Evolutionary conservation across 1,140 invertebrate genomes (phyloP), one percentile per base, ranked within the genome.

Genomic region (Dendroctonus valens): DNA sequence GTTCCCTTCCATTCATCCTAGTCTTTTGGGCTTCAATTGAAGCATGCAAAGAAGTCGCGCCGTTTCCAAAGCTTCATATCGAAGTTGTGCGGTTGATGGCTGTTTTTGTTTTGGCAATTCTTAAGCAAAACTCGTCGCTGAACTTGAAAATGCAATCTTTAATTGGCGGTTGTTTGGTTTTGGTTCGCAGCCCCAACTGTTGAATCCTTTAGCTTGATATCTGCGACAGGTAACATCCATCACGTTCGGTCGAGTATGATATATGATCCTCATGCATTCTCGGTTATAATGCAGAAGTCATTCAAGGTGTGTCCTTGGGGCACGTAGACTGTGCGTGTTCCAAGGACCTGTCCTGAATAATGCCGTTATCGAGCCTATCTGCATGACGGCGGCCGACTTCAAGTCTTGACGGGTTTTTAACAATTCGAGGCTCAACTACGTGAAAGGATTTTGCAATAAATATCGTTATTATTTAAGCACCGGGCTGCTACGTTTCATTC

Each of bases 311-410:
- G 69, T 70, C 69, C 69, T 70, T 70, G 65, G 51, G 49, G 69
- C 69, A 70, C 69, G 69, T 70, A 70, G 60, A 59, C 53, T 59
- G 65, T 70, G 69, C 69, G 69, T 70, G 69, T 49, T 57, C 57
- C 65, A 70, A 70, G 69, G 69, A 70, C 69, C 69, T 70, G 69
- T 66, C 64, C 61, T 44, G 69, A 70, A 70, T 70, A 70, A 63
- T 44, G 59, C 59, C 57, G 42, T 65, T 65, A 69, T 69, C 68
- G 68, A 54, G 41, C 40, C 58, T 65, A 65, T 69, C 68, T 65
- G 63, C 61, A 65, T 59, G 58, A 52, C 59, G 59, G 65, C 54
- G 53, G 61, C 55, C 52, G 63, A 68, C 54, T 41, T 52, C 12
- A 6, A 62, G 41, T 38, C 59, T 42, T 58, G 65, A 54, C 65